phyloP scores from a whole-genome alignment of 2,797 vertebrate species.

The Syngnathus acus region DNA sequence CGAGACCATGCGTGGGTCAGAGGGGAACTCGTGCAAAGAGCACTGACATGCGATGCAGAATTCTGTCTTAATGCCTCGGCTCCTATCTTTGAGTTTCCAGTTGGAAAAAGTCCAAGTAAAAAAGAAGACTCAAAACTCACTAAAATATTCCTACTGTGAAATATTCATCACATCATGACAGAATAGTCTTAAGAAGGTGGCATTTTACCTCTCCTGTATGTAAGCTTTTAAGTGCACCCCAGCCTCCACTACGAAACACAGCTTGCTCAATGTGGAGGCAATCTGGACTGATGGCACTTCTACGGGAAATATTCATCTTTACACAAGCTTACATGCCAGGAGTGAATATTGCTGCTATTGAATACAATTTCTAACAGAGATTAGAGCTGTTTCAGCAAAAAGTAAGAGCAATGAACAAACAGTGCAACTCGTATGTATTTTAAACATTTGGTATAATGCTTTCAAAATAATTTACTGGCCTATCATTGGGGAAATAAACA shows the following conservation, averaged over 20 bases:
- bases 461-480: neutral
- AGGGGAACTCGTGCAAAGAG: slow-evolving; percentile 23
- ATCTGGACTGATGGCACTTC: slow-evolving; percentile 18
- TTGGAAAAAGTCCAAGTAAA: slow-evolving; percentile 36
- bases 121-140: slow-evolving; percentile 41
- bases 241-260: slow-evolving; percentile 19
- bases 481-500: too few relatives aligned
- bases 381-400: neutral
- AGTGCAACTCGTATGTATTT: neutral
- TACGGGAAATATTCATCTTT: slow-evolving; percentile 18
- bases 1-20: slow-evolving; percentile 25
- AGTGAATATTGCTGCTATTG: neutral
- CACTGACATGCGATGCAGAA: slow-evolving; percentile 7
- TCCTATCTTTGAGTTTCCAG: slow-evolving; percentile 26
- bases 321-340: slow-evolving; percentile 3
- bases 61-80: slow-evolving; percentile 12
- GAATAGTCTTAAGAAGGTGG: slow-evolving; percentile 50
- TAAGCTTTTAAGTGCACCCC: slow-evolving; percentile 29
- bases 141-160: slow-evolving; percentile 59
- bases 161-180: slow-evolving; percentile 59
- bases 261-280: slow-evolving; percentile 20
- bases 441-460: neutral
- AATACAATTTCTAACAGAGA: neutral
- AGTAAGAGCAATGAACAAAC: neutral
- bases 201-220: slow-evolving; percentile 38